Conservation (phyloP, 2,113 vertebrate species). For the Malurus cyaneus region DNA sequence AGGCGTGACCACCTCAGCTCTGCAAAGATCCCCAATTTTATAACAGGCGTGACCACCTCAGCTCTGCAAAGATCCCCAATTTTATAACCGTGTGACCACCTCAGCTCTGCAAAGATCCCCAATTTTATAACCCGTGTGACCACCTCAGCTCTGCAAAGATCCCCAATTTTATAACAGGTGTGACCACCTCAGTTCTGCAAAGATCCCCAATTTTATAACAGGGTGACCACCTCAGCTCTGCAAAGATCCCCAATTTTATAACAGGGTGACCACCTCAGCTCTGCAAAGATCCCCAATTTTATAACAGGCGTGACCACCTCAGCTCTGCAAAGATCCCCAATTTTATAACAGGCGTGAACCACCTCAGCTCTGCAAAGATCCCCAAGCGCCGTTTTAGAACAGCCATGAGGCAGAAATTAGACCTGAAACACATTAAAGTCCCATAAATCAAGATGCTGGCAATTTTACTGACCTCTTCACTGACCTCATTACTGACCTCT, state of each 20-base stretch:
- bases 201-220: no score
- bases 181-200: background rate
- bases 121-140: no score
- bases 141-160: background rate
- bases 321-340: background rate
- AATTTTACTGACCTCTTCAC: background rate
- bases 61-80: no score
- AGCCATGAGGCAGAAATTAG: background rate
- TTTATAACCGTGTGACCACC: no score
- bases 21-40: background rate
- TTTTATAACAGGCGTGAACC: background rate
- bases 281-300: no score
- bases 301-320: no score
- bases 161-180: background rate
- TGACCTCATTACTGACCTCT: background rate
- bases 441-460: background rate
- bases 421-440: background rate
- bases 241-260: background rate
- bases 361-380: background rate
- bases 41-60: background rate
- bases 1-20: no score
- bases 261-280: background rate
- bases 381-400: background rate
- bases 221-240: background rate
- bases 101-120: background rate